Evolutionary conservation across 2,113 vertebrate genomes (phyloP).

Genomic region (Engraulis encrasicolus): DNA sequence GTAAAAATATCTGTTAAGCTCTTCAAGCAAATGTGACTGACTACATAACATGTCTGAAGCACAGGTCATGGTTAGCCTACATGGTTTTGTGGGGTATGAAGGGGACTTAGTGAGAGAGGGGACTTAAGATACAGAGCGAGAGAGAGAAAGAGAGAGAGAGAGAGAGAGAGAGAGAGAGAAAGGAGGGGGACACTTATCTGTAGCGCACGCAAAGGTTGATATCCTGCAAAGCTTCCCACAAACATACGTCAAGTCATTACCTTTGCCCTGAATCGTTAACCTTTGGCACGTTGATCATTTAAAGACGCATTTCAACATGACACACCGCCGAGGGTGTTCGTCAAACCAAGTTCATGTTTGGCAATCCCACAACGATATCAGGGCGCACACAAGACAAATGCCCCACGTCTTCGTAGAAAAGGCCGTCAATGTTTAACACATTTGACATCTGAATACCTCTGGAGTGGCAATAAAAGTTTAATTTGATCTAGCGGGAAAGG

Average conservation of each 20-base stretch:
- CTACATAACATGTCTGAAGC: neutral
- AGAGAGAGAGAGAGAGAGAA: neutral
- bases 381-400: neutral
- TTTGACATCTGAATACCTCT: neutral
- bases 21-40: neutral
- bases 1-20: neutral
- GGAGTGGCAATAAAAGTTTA: neutral
- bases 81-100: neutral
- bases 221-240: neutral
- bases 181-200: neutral
- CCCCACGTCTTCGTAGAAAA: neutral
- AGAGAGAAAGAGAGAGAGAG: too few relatives aligned
- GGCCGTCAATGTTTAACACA: constrained; percentile 40
- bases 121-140: too few relatives aligned
- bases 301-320: constrained; percentile 48
- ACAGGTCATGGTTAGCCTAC: neutral
- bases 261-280: constrained; percentile 63
- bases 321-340: constrained; percentile 46
- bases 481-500: neutral
- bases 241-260: constrained; percentile 19
- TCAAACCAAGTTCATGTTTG: constrained; percentile 63
- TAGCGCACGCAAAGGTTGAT: neutral
- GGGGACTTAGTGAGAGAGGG: too few relatives aligned
- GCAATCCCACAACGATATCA: constrained; percentile 23
- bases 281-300: constrained; percentile 67